These are phyloP conservation scores for Perizoma flavofasciatum DNA, from an alignment of 2,888 invertebrate genomes.

Conservation along the genomic window DNA sequence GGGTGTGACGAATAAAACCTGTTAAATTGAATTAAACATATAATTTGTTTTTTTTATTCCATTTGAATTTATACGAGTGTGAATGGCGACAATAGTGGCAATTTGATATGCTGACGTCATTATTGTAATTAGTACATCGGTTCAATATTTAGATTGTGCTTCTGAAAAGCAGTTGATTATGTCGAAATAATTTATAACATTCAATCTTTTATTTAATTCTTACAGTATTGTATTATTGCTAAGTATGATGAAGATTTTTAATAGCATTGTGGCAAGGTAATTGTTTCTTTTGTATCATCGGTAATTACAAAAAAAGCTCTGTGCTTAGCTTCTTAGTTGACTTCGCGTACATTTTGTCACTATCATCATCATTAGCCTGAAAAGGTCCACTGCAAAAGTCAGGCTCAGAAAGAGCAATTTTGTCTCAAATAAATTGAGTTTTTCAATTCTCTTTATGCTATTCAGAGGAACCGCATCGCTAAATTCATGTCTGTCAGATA, in stretches of 20 bases:
- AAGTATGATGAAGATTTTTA: conserved; percentile 8
- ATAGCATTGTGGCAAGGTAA: not conserved
- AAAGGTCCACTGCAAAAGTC: not conserved
- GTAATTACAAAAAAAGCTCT: no score
- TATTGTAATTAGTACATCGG: conserved; percentile 57
- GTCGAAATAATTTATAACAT: conserved; percentile 17
- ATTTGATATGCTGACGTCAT: conserved; percentile 72
- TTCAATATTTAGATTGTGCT: conserved; percentile 21
- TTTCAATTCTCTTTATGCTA: no score
- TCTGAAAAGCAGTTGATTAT: conserved; percentile 15
- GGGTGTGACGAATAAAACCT: conserved; percentile 67
- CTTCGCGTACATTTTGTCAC: no score
- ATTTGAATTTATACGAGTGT: conserved; percentile 59
- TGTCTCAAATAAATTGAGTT: not conserved
- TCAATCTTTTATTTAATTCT: no score
- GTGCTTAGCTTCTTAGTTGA: no score
- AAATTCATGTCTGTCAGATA: no score
- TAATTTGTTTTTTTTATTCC: conserved; percentile 77
- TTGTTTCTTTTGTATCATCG: no score
- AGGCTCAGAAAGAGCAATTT: not conserved
- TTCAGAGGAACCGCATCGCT: no score
- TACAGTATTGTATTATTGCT: not conserved
- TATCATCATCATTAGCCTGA: no score
- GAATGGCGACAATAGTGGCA: conserved; percentile 53
- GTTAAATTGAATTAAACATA: conserved; percentile 79